Base-by-base conservation (phyloP, 1,140 invertebrate species). In the Copidosoma floridanum region DNA sequence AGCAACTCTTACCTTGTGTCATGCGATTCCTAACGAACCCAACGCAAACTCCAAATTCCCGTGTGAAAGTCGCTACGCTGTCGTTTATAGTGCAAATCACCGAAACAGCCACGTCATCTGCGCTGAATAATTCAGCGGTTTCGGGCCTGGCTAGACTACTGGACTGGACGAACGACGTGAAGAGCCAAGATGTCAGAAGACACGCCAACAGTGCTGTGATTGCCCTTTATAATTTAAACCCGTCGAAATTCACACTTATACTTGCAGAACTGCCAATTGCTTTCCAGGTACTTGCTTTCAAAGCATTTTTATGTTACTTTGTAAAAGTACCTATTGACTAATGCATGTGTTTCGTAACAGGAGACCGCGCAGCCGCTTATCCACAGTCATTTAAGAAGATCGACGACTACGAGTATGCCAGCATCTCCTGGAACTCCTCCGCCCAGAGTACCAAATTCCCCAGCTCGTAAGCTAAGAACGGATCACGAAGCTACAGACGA, bases 151-250 rank as follows among this genome's bases (percentile, higher is more conserved):
- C 83, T 12, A 88, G 88, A 70, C 82, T 91, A 58, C 82, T 88
- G 2, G 79, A 82, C 47, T 84, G 86, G 74, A 84, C 87, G 14
- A 83, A 83, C 27, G 88, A 91, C 69, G 82, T 85, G 26, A 89
- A 91, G 70, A 87, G 86, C 63, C 82, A 85, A 26, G 94, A 97
- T 67, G 85, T 96, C 37, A 83, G 93, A 65, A 85, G 86, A 57
- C 86, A 86, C 46, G 88, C 94, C 2, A 86, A 92, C 58, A 84
- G 86, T 44, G 90, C 93, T 38, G 80, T 98, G 41, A 86, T 94
- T 43, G 88, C 89, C 5, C 82, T 97, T 23, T 97, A 95, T 77
- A 93, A 95, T 82, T 85, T 94, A 56, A 94, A 95, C 79, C 88
- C 91, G 38, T 86, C 93, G 2, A 90, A 93, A 76, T 87, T 93